phyloP scores from a whole-genome alignment of 2,797 vertebrate genomes.

The Sorex maritimensis region DNA sequence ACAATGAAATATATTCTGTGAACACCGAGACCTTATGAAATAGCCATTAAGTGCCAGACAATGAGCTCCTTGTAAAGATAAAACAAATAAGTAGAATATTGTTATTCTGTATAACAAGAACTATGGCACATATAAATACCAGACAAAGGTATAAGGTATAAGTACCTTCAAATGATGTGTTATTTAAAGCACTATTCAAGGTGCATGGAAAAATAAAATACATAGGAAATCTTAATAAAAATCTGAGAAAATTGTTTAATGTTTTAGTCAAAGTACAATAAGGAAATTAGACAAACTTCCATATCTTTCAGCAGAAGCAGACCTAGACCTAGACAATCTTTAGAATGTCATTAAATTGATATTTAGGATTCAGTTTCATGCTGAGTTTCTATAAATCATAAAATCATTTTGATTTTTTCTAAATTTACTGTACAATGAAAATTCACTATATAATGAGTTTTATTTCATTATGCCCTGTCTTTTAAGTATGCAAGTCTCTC shows the following conservation, averaged over 20 bases:
- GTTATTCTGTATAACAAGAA: neutral
- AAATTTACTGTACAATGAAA: neutral
- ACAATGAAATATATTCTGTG: constrained; percentile 1
- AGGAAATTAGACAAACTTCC: neutral
- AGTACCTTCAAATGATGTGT: too few relatives aligned
- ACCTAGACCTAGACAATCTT: neutral
- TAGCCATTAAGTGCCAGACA: neutral
- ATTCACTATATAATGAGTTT: neutral
- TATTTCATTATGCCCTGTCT: constrained; percentile 25
- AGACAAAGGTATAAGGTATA: too few relatives aligned
- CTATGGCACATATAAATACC: neutral
- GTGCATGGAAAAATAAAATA: constrained; percentile 4
- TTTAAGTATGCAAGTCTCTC: neutral
- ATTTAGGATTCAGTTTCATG: constrained; percentile 12
- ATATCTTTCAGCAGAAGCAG: neutral
- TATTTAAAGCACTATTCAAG: neutral
- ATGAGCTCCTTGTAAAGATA: neutral
- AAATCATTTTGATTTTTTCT: neutral
- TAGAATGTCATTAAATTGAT: constrained; percentile 39
- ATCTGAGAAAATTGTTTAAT: neutral
- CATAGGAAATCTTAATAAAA: constrained; percentile 9
- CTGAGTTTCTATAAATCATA: neutral
- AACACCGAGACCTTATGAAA: neutral
- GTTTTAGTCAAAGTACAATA: constrained; percentile 18
- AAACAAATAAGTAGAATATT: neutral